Conservation (phyloP, 1,140 invertebrate species). For the Listronotus bonariensis region DNA sequence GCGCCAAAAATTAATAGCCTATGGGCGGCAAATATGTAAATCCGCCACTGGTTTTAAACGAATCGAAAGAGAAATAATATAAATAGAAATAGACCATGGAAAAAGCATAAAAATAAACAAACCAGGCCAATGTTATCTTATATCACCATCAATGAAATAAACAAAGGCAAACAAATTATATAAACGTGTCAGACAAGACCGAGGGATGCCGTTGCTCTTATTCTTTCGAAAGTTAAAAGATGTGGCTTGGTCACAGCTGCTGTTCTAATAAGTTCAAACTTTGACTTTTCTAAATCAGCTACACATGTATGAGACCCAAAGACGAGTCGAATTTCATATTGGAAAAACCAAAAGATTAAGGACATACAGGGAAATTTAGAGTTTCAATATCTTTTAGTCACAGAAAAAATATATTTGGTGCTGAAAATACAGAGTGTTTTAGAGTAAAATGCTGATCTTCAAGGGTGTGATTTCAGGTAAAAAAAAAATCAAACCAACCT, state of each 20-base stretch:
- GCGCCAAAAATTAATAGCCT: too few species aligned
- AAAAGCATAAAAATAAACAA: not conserved
- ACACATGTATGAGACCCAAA: slow-evolving; percentile 34
- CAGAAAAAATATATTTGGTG: too few species aligned
- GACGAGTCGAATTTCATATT: slow-evolving; percentile 32
- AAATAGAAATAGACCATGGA: slow-evolving; percentile 7
- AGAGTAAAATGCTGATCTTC: too few species aligned
- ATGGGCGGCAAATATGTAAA: too few species aligned
- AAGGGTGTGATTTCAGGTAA: too few species aligned
- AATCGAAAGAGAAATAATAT: slow-evolving; percentile 4
- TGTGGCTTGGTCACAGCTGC: slow-evolving; percentile 31
- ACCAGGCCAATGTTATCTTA: slow-evolving; percentile 3
- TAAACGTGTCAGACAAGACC: slow-evolving; percentile 33
- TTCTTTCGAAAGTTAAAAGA: slow-evolving; percentile 29
- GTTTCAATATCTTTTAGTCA: slow-evolving; percentile 10
- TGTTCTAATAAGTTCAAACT: slow-evolving; percentile 38
- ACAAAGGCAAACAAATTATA: slow-evolving; percentile 25
- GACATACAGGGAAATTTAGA: slow-evolving; percentile 6
- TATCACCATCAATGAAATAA: slow-evolving; percentile 25
- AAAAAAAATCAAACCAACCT: too few species aligned
- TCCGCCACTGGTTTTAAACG: too few species aligned
- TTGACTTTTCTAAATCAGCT: slow-evolving; percentile 40
- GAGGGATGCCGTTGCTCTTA: slow-evolving; percentile 9
- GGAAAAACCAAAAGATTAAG: slow-evolving; percentile 23
- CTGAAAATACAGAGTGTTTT: too few species aligned